These are phyloP conservation scores for Lethocerus indicus DNA, from an alignment of 1,140 invertebrate genomes.

Conservation along the genomic window DNA sequence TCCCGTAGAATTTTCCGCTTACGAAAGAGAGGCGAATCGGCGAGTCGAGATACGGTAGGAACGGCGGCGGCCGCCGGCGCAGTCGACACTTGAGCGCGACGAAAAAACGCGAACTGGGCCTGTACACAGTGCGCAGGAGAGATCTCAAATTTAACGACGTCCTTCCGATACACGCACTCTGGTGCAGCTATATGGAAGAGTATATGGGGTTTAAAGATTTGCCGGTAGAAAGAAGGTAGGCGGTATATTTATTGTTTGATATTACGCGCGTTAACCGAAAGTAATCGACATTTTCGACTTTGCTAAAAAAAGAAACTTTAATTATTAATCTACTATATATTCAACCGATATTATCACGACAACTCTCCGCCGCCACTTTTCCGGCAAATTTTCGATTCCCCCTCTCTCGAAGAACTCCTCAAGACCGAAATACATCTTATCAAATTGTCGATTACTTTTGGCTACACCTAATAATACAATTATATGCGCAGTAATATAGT, in stretches of 20 bases:
- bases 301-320: background rate
- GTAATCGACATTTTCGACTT: background rate
- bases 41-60: too few species aligned
- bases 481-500: too few species aligned
- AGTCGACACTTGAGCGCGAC: constrained; percentile 9
- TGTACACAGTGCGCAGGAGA: constrained; percentile 33
- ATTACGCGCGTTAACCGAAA: background rate
- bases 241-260: background rate
- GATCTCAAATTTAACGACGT: constrained; percentile 43
- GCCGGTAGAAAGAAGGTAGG: constrained; percentile 4
- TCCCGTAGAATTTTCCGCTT: too few species aligned
- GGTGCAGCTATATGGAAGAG: constrained; percentile 48
- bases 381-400: too few species aligned
- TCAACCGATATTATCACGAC: background rate
- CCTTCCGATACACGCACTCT: constrained; percentile 43
- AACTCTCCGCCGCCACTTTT: background rate
- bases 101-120: constrained; percentile 26
- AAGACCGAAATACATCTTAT: too few species aligned
- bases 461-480: too few species aligned
- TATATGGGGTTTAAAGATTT: constrained; percentile 22
- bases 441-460: too few species aligned
- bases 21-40: too few species aligned
- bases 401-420: too few species aligned
- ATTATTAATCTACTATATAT: background rate
- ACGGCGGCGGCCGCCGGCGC: too few species aligned